Conservation (phyloP, 1,140 invertebrate genomes). For the Latrodectus geometricus region DNA sequence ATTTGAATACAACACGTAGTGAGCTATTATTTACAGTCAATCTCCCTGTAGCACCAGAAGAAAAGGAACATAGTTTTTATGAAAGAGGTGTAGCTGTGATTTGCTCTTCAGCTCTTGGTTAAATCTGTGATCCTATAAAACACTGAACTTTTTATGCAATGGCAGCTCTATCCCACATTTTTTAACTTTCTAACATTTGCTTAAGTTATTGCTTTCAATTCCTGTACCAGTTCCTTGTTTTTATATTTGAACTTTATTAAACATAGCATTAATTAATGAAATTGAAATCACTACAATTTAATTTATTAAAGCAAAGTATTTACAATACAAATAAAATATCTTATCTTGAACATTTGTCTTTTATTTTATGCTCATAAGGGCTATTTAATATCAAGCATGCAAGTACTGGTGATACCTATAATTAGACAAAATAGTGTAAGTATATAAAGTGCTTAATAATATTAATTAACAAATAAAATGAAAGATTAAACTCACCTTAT, state of each 20-base stretch:
- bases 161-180: conserved; percentile 27
- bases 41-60: conserved; percentile 86
- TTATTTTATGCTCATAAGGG: conserved; percentile 33
- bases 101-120: conserved; percentile 90
- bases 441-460: background rate
- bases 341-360: conserved; percentile 13
- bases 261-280: background rate
- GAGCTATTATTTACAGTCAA: conserved; percentile 96
- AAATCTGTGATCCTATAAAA: conserved; percentile 65
- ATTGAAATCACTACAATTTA: no score
- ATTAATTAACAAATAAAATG: background rate
- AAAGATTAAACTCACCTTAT: conserved; percentile 34
- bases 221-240: background rate
- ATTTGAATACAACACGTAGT: conserved; percentile 94
- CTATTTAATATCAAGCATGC: conserved; percentile 44
- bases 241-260: background rate
- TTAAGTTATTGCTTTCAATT: background rate
- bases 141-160: conserved; percentile 3
- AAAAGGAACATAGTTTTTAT: conserved; percentile 93
- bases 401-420: conserved; percentile 40
- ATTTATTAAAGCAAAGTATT: no score
- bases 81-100: conserved; percentile 96
- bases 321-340: background rate
- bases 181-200: background rate
- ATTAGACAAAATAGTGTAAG: background rate